These are phyloP conservation scores for Castor canadensis DNA, from an alignment of 2,113 vertebrate genomes.

Conservation along the genomic window DNA sequence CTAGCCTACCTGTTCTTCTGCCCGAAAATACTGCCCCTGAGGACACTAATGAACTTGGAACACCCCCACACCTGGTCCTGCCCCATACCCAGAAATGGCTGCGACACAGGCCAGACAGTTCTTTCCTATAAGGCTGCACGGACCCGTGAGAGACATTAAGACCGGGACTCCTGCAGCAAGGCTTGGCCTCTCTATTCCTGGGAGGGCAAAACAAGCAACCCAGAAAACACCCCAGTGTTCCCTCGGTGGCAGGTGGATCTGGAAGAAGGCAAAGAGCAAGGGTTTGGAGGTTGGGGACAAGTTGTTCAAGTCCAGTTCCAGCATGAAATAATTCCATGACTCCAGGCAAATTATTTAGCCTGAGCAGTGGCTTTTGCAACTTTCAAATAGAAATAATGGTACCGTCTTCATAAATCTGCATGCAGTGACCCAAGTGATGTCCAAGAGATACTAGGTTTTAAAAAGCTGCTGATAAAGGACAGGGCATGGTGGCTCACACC, in stretches of 20 bases:
- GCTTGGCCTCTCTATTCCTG: not conserved
- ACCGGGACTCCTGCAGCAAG: not conserved
- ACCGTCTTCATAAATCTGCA: not conserved
- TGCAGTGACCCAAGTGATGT: not conserved
- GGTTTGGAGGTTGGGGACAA: not conserved
- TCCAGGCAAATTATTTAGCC: not conserved
- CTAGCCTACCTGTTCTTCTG: not conserved
- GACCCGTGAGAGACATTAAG: not conserved
- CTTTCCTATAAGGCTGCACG: not conserved
- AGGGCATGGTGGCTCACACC: too few relatives aligned
- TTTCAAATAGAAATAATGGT: not conserved
- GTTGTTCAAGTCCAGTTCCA: not conserved
- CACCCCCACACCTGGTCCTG: not conserved
- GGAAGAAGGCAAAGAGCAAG: not conserved
- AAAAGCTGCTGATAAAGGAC: not conserved
- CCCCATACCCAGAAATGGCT: not conserved
- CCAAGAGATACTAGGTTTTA: not conserved
- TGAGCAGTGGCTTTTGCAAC: too few relatives aligned
- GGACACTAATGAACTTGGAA: not conserved
- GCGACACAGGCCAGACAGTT: not conserved
- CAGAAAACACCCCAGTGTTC: not conserved
- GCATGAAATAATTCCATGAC: not conserved
- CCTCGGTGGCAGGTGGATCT: not conserved
- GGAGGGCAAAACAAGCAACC: not conserved
- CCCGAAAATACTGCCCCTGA: not conserved